phyloP scores from a whole-genome alignment of 2,113 vertebrate genomes.

The Recurvirostra avosetta region DNA sequence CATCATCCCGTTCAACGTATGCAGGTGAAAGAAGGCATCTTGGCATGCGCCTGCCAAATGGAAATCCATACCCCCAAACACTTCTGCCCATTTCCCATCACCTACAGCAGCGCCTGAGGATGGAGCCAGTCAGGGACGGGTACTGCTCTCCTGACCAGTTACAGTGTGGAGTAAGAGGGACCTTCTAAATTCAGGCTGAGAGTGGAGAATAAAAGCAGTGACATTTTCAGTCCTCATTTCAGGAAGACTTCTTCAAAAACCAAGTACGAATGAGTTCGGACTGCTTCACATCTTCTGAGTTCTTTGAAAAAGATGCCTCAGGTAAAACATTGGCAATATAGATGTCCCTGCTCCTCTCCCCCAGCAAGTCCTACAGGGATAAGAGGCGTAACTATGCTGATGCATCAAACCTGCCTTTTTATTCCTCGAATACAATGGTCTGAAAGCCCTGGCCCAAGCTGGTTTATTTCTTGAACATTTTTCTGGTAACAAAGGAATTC shows the following conservation, averaged over 20 bases:
- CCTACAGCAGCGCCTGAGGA: background rate
- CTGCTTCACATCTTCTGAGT: too few relatives aligned
- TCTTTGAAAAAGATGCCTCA: background rate
- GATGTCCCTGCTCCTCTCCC: background rate
- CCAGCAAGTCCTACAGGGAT: background rate
- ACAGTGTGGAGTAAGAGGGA: background rate
- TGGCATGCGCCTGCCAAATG: background rate
- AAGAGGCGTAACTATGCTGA: background rate
- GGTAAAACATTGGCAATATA: background rate
- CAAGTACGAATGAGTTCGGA: background rate
- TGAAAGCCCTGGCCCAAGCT: background rate
- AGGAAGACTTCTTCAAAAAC: background rate
- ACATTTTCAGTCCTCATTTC: background rate
- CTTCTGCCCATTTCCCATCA: background rate
- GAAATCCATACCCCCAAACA: rapidly evolving
- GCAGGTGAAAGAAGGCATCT: background rate
- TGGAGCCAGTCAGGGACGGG: rapidly evolving
- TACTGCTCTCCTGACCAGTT: background rate
- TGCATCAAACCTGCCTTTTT: background rate
- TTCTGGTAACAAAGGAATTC: background rate
- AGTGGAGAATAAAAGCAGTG: background rate
- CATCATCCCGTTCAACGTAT: rapidly evolving
- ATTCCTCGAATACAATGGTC: rapidly evolving
- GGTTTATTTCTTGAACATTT: background rate
- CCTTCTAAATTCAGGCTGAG: too few relatives aligned